These are phyloP conservation scores for Tragulus kanchil DNA, from an alignment of 2,113 vertebrate species.

Conservation along the genomic window DNA sequence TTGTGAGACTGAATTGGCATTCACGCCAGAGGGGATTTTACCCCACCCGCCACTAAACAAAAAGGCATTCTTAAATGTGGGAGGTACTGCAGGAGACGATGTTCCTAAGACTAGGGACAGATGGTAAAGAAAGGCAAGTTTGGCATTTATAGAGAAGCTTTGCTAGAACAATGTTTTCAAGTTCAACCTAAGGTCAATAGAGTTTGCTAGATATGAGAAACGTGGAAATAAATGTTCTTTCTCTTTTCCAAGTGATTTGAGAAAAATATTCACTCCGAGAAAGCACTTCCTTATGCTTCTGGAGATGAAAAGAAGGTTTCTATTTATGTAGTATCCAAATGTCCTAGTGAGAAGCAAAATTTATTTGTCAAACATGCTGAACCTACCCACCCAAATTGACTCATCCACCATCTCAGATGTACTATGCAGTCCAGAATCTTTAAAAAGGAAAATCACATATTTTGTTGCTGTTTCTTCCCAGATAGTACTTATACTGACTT, in stretches of 20 bases:
- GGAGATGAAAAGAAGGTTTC: slow-evolving; percentile 82
- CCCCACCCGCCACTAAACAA: not conserved
- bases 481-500: slow-evolving; percentile 83
- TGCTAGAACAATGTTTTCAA: slow-evolving; percentile 72
- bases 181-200: slow-evolving; percentile 80
- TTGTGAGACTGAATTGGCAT: not conserved
- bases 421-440: slow-evolving; percentile 73
- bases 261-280: slow-evolving; percentile 78
- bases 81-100: not conserved
- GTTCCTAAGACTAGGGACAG: slow-evolving; percentile 26
- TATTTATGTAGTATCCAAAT: slow-evolving; percentile 85
- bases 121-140: slow-evolving; percentile 67
- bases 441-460: slow-evolving; percentile 79
- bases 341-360: slow-evolving; percentile 81
- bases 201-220: slow-evolving; percentile 81
- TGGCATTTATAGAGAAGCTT: slow-evolving; percentile 38
- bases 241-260: slow-evolving; percentile 80
- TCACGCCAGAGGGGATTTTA: not conserved
- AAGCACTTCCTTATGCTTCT: slow-evolving; percentile 82
- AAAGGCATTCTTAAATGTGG: not conserved
- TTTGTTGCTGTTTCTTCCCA: slow-evolving; percentile 78
- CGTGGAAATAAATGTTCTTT: slow-evolving; percentile 85
- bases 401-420: slow-evolving; percentile 72
- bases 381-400: slow-evolving; percentile 83
- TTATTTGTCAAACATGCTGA: slow-evolving; percentile 83